A percentile compares a stretch with the other conserved stretches of the same genome.
Evolutionary conservation across 2,888 invertebrate species (phyloP).

Genomic region (Galerucella nymphaeae): DNA sequence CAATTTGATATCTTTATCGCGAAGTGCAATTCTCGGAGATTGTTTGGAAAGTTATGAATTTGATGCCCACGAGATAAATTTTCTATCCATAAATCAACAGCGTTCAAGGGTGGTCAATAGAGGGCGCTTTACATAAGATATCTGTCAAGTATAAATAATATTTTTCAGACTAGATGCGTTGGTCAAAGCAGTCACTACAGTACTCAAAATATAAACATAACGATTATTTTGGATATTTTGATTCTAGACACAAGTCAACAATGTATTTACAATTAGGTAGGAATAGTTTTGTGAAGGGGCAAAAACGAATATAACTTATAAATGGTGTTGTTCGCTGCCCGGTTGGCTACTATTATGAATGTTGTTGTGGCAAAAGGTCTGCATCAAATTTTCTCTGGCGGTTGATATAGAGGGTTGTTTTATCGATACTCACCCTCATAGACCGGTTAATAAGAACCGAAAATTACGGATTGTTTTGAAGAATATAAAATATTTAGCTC

Average conservation of each 20-base stretch:
- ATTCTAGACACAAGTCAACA: constrained; percentile 31
- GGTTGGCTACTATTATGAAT: constrained; percentile 33
- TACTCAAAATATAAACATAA: too few species aligned
- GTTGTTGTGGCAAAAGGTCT: constrained; percentile 40
- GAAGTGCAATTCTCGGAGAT: constrained; percentile 42
- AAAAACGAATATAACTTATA: constrained; percentile 36
- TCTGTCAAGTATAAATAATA: too few species aligned
- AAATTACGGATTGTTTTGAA: too few species aligned
- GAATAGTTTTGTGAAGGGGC: constrained; percentile 29
- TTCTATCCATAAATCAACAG: constrained; percentile 24
- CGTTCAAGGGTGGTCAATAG: constrained; percentile 7
- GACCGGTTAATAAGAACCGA: neutral
- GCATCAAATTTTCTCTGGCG: constrained; percentile 40
- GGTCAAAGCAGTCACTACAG: too few species aligned
- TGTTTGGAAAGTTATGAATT: constrained; percentile 35
- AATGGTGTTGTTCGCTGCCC: constrained; percentile 40
- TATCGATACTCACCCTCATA: constrained; percentile 5
- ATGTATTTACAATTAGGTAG: constrained; percentile 18
- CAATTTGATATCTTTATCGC: constrained; percentile 56
- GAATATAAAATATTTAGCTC: too few species aligned
- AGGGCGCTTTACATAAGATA: too few species aligned
- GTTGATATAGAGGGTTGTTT: constrained; percentile 32
- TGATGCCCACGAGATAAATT: constrained; percentile 21
- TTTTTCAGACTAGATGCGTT: too few species aligned
- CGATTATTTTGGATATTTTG: neutral